phyloP scores from a whole-genome alignment of 2,797 vertebrate species.

The Rhynchotus rufescens region DNA sequence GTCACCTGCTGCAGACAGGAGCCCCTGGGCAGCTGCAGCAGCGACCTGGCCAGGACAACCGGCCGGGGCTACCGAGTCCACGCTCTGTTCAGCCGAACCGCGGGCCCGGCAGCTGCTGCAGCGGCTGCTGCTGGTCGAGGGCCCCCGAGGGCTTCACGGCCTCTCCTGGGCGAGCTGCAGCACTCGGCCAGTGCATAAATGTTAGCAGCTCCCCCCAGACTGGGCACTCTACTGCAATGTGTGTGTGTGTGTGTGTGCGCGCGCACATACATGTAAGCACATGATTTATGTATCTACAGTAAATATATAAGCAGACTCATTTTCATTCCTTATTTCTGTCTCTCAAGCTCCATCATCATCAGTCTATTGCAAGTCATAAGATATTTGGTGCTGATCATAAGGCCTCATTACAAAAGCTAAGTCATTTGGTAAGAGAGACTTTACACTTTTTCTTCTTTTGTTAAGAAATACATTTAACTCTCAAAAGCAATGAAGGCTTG shows the following conservation, averaged over 20 bases:
- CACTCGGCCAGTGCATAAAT: background rate
- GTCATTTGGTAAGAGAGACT: background rate
- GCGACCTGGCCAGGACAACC: background rate
- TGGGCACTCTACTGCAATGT: rapidly evolving
- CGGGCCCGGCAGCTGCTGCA: background rate
- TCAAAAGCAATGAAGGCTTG: rapidly evolving
- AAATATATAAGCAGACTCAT: background rate
- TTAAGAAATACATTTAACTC: background rate
- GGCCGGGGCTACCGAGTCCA: background rate
- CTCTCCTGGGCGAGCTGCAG: no score
- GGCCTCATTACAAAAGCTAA: background rate
- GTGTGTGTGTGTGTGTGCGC: background rate
- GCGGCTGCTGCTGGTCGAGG: background rate
- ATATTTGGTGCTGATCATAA: background rate
- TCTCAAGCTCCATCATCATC: background rate
- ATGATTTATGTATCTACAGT: rapidly evolving
- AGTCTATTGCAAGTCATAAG: background rate
- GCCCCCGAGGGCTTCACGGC: background rate
- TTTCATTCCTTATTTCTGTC: background rate
- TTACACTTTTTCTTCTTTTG: background rate
- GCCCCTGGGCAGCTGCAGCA: background rate
- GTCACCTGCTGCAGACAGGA: background rate
- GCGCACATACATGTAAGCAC: background rate
- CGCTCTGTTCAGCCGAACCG: background rate
- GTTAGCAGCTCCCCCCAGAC: background rate